Conservation (phyloP, 2,113 vertebrate species). For the Rousettus leschenaultii region DNA sequence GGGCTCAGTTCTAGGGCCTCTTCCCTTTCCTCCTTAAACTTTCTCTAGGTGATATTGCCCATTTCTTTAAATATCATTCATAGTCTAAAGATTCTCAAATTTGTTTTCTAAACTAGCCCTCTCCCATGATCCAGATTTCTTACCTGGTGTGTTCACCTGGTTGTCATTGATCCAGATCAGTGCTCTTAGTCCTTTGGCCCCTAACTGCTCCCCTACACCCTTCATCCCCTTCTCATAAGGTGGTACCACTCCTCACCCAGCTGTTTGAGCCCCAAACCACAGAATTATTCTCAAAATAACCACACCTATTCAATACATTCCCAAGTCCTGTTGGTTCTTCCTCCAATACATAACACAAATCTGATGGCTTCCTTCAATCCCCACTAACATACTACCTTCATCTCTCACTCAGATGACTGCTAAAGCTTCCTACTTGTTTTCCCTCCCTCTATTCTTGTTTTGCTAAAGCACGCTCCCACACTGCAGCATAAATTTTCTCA, state of each 20-base stretch:
- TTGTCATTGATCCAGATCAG: not conserved
- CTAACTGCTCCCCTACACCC: too few species aligned
- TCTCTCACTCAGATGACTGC: not conserved
- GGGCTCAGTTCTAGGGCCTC: not conserved
- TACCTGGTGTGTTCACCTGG: not conserved
- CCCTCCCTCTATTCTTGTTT: not conserved
- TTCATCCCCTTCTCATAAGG: not conserved
- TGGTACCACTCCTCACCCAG: not conserved
- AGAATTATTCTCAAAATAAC: not conserved
- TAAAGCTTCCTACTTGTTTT: not conserved
- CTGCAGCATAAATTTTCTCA: not conserved
- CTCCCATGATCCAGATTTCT: not conserved
- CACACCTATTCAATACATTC: not conserved
- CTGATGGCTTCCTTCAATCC: not conserved
- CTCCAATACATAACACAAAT: not conserved
- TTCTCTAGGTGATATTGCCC: not conserved
- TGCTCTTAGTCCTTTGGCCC: not conserved
- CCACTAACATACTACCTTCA: not conserved
- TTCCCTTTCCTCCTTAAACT: not conserved
- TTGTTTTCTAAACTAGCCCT: not conserved
- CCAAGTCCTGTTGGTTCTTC: not conserved
- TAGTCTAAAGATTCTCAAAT: not conserved
- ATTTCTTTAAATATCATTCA: not conserved
- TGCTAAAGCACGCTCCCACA: not conserved
- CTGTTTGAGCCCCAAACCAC: not conserved